phyloP scores from a whole-genome alignment of 2,888 invertebrate species.

The Perithous albicinctus region DNA sequence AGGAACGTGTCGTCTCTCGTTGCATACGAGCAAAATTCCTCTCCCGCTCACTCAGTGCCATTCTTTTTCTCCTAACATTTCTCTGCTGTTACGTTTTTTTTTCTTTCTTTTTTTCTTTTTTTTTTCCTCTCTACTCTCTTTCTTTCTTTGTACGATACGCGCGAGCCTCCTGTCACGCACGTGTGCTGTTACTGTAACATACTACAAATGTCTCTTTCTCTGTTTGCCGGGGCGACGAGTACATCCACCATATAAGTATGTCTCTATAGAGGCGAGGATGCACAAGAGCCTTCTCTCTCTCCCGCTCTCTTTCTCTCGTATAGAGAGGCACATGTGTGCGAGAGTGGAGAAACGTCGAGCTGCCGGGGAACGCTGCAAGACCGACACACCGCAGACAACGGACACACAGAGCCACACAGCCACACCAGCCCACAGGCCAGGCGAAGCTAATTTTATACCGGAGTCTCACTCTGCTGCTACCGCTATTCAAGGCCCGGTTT shows the following conservation, averaged over 20 bases:
- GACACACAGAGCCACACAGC: constrained; percentile 35
- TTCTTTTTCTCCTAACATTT: neutral
- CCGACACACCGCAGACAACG: constrained; percentile 17
- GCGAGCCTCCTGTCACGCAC: constrained; percentile 68
- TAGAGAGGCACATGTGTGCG: constrained; percentile 14
- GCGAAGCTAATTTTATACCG: constrained; percentile 68
- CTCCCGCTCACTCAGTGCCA: constrained; percentile 3
- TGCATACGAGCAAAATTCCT: constrained; percentile 38
- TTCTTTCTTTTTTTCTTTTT: constrained; percentile 11
- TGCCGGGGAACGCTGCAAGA: constrained; percentile 25
- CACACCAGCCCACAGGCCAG: constrained; percentile 65
- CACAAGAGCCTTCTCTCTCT: constrained; percentile 5
- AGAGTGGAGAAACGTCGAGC: neutral
- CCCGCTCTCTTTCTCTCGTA: no score
- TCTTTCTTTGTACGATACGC: constrained; percentile 55
- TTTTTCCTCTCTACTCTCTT: constrained; percentile 22
- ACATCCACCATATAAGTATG: neutral
- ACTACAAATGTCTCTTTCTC: constrained; percentile 54
- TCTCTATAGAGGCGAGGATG: constrained; percentile 9
- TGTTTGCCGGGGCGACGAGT: neutral
- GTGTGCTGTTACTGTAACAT: constrained; percentile 62
- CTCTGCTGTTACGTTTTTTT: constrained; percentile 9
- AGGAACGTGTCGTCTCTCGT: constrained; percentile 25
- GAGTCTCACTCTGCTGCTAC: constrained; percentile 69
- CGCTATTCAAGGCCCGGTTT: constrained; percentile 77